These are phyloP conservation scores for Pseudorasbora parva DNA, from an alignment of 2,113 vertebrate species.

Conservation along the genomic window DNA sequence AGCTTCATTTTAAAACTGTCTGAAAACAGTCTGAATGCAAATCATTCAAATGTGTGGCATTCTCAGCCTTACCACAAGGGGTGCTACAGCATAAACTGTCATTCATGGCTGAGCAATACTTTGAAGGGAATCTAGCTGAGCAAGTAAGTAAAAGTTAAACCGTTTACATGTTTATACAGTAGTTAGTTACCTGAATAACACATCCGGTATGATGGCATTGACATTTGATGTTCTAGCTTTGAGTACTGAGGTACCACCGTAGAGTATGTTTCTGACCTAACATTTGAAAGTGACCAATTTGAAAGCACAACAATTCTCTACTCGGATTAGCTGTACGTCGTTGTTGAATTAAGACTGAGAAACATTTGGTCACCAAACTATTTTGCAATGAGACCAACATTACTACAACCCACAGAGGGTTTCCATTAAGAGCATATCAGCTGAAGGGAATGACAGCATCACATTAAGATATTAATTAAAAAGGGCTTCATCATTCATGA, in stretches of 20 bases:
- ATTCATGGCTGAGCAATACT: neutral
- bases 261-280: constrained; percentile 22
- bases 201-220: neutral
- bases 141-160: neutral
- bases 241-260: neutral
- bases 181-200: neutral
- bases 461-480: constrained; percentile 16
- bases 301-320: neutral
- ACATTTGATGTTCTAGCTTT: neutral
- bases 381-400: constrained; percentile 22
- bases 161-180: neutral
- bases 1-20: neutral
- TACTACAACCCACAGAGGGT: constrained; percentile 3
- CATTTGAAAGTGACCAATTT: neutral
- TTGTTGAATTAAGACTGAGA: constrained; percentile 22
- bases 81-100: neutral
- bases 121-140: neutral
- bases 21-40: neutral
- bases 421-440: constrained; percentile 14
- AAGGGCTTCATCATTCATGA: constrained; percentile 4
- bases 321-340: constrained; percentile 16
- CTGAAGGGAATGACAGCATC: constrained; percentile 13
- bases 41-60: neutral
- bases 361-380: constrained; percentile 6
- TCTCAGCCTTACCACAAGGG: constrained; percentile 4